Percentiles rank a stretch among this genome's conserved stretches.
Evolutionary conservation across 2,113 vertebrate species (phyloP).

Genomic region (Vulpes ferrilata): DNA sequence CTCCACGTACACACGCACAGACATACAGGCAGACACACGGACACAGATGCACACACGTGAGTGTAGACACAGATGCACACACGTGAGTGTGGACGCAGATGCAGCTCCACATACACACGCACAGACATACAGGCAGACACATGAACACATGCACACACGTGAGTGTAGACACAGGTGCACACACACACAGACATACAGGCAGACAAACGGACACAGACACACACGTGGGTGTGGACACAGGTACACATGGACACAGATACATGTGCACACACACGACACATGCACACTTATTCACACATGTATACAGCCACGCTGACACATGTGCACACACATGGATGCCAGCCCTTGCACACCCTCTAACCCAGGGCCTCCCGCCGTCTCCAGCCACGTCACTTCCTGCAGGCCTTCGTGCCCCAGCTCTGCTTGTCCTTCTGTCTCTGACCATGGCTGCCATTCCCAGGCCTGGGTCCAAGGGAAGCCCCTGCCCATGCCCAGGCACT

Average conservation of each 20-base stretch:
- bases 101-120: no score
- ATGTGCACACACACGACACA: no score
- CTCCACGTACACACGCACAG: no score
- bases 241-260: not conserved
- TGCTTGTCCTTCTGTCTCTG: not conserved
- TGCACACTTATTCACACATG: no score
- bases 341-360: not conserved
- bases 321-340: not conserved
- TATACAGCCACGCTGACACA: not conserved
- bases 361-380: fast-evolving
- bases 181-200: no score
- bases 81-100: no score
- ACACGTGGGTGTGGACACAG: not conserved
- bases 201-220: not conserved
- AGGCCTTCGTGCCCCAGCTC: not conserved
- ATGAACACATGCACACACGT: no score
- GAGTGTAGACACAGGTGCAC: no score
- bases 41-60: not conserved
- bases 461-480: not conserved
- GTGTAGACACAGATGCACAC: not conserved
- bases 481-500: not conserved
- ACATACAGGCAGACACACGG: not conserved
- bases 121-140: not conserved
- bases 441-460: not conserved
- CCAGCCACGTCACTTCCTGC: fast-evolving